phyloP scores from a whole-genome alignment of 2,888 invertebrate species.

The Amphimallon solstitiale region DNA sequence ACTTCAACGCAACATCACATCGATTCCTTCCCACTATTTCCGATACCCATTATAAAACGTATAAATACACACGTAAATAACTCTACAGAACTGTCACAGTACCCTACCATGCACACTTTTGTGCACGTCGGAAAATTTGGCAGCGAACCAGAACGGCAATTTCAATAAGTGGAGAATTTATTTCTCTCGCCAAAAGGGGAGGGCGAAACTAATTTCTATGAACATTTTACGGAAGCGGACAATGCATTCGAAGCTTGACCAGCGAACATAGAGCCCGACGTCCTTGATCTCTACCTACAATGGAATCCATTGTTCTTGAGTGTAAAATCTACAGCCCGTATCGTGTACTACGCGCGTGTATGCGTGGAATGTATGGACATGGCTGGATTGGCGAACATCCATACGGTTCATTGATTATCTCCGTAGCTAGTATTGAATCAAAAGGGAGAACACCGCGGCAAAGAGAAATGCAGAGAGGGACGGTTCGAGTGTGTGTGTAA shows the following conservation, averaged over 20 bases:
- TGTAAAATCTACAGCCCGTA: neutral
- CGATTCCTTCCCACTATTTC: no score
- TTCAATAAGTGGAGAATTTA: constrained; percentile 5
- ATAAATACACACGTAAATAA: neutral
- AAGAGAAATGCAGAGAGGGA: no score
- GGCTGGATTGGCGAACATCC: no score
- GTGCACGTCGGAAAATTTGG: neutral
- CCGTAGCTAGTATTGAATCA: no score
- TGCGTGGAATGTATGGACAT: neutral
- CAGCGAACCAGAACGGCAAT: neutral
- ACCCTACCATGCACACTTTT: neutral
- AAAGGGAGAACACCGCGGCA: no score
- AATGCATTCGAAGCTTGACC: neutral
- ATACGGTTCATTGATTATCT: no score
- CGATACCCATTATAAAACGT: neutral
- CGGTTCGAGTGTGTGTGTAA: no score
- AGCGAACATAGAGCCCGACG: neutral
- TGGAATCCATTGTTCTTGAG: constrained; percentile 1
- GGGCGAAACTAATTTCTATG: neutral
- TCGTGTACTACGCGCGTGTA: neutral
- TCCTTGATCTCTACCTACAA: neutral
- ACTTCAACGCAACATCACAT: no score
- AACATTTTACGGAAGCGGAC: neutral
- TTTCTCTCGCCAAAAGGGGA: neutral
- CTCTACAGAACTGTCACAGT: neutral